Evolutionary conservation across 2,888 invertebrate species (phyloP).

Genomic region (Glaucopsyche alexis): DNA sequence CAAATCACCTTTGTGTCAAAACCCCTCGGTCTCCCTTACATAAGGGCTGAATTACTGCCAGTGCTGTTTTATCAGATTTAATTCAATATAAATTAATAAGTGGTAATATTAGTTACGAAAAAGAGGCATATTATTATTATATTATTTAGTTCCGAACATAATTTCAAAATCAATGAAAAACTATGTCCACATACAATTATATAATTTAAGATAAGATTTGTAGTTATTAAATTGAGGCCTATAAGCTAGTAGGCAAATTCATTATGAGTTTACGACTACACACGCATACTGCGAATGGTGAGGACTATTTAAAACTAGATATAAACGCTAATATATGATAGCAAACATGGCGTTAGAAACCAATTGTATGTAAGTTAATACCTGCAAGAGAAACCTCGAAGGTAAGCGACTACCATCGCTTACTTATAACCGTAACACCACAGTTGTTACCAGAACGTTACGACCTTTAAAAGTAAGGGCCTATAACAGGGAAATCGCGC

Average conservation of each 20-base stretch:
- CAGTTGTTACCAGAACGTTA: too few relatives aligned
- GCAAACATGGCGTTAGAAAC: too few relatives aligned
- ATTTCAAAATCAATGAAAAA: neutral
- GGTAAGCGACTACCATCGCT: too few relatives aligned
- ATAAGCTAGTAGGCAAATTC: slow-evolving; percentile 4
- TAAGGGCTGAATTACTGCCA: neutral
- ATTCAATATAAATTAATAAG: neutral
- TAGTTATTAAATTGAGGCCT: neutral
- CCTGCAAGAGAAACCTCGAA: too few relatives aligned
- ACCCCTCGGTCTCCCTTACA: too few relatives aligned
- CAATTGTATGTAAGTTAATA: too few relatives aligned
- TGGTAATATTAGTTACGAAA: neutral
- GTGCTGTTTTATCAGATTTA: neutral
- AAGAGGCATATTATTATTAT: neutral
- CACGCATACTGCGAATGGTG: neutral
- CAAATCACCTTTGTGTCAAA: too few relatives aligned
- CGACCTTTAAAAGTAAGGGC: too few relatives aligned
- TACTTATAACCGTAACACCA: too few relatives aligned
- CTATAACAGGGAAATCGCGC: too few relatives aligned
- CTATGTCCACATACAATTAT: slow-evolving; percentile 6
- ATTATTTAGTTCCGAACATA: neutral
- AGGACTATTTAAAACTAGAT: neutral
- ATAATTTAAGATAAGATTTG: slow-evolving; percentile 10
- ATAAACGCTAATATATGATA: too few relatives aligned
- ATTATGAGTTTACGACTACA: neutral